A percentile compares a stretch with the other conserved stretches of the same genome.
phyloP scores from a whole-genome alignment of 2,113 vertebrate genomes.

The Neotragus moschatus region DNA sequence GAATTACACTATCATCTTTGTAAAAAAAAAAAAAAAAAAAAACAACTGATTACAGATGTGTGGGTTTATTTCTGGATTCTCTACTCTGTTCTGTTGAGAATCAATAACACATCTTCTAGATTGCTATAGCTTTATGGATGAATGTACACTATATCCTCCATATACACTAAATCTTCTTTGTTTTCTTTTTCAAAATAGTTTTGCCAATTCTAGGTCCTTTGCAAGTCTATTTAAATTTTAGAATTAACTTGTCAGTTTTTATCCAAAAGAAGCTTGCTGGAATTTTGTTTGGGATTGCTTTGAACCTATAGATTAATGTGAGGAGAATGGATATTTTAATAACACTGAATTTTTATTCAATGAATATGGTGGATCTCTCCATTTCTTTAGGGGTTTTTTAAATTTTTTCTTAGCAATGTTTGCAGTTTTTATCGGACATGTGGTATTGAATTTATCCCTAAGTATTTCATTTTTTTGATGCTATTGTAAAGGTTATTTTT shows the following conservation, averaged over 20 bases:
- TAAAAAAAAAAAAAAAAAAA: neutral
- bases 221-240: neutral
- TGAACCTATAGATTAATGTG: neutral
- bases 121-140: neutral
- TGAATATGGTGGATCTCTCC: neutral
- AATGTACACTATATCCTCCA: neutral
- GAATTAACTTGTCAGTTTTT: neutral
- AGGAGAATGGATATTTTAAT: neutral
- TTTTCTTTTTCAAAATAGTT: neutral
- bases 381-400: neutral
- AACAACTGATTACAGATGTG: neutral
- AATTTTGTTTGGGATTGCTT: neutral
- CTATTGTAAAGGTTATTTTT: neutral
- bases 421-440: neutral
- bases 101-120: neutral
- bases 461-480: neutral
- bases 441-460: neutral
- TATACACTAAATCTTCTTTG: neutral
- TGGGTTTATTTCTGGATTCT: neutral
- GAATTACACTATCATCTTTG: neutral
- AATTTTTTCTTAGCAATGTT: neutral
- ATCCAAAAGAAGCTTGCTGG: neutral
- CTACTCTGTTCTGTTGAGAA: neutral
- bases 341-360: neutral
- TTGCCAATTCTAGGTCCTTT: neutral